Base-by-base conservation (phyloP, 2,888 invertebrate species). In the Melieria crassipennis region DNA sequence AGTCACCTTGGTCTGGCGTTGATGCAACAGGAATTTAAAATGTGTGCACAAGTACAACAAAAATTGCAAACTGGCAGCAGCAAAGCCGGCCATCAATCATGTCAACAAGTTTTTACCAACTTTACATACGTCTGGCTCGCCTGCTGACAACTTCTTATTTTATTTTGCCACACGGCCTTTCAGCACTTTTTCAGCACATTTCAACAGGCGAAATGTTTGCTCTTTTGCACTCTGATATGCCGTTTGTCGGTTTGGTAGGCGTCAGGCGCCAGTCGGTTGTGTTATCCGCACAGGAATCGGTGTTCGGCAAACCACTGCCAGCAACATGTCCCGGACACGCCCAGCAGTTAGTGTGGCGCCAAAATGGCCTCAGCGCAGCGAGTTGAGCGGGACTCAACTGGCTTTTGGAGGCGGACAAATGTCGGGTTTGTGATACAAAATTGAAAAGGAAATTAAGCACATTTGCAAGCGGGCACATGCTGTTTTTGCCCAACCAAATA, bases 151-250 rank as follows among this genome's bases (percentile, higher is more conserved):
- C 42, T 58, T 58, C 7, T 56, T 30, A 13, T 45, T 45, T 4
- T 56, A 55, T 65, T 56, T 65, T 65, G 1, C 10, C n/a, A 50
- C n/a, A 50, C 10, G 11, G 9, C 10, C n/a, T 60, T 42, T 61
- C 13, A n/a, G 9, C 4, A 45, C 52, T 61, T 60, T 42, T 45
- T 46, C 45, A 50, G 61, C 30, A 58, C 57, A 58, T 66, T 66
- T 56, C 65, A 50, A 43, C 56, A 16, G 43, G 13, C 56, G 58
- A 58, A 16, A 16, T 68, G 45, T 68, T 61, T 61, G 61, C 61
- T 61, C 52, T 55, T 60, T 13, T 61, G 16, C 68, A 52, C 61
- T 68, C 60, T 61, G 52, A 65, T 65, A 55, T 65, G 64, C 43
- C 64, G 16, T 65, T 55, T 65, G 45, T 9, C 43, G 10, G 10